These are phyloP conservation scores for Montifringilla adamsi DNA, from an alignment of 2,113 vertebrate genomes.

Conservation along the genomic window DNA sequence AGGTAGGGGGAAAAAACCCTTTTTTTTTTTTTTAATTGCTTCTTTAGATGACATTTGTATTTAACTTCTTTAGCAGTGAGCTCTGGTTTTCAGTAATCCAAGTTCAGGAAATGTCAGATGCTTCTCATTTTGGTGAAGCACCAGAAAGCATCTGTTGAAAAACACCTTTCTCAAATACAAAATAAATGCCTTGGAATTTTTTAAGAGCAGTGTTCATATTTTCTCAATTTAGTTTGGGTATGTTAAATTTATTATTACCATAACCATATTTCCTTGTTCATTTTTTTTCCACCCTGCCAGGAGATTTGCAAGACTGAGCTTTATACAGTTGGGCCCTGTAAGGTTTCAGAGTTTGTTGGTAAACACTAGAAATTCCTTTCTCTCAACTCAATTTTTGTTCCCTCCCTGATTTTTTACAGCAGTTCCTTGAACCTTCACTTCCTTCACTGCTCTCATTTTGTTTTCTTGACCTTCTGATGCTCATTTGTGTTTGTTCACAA, in stretches of 20 bases:
- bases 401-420: not conserved
- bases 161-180: not conserved
- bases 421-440: not conserved
- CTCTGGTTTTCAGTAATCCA: not conserved
- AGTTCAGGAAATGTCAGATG: not conserved
- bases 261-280: not conserved
- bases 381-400: not conserved
- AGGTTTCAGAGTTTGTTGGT: not conserved
- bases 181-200: not conserved
- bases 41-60: conserved; percentile 10
- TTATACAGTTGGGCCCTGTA: not conserved
- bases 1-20: not conserved
- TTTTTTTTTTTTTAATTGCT: not conserved
- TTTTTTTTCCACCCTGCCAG: not conserved
- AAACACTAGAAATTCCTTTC: not conserved
- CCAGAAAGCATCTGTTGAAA: not conserved
- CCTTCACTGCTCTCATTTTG: not conserved
- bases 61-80: conserved; percentile 2
- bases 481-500: not conserved
- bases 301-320: not conserved
- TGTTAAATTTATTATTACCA: not conserved
- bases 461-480: not conserved
- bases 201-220: not conserved
- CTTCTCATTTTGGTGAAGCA: not conserved
- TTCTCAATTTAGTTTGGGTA: not conserved